Evolutionary conservation across 2,113 vertebrate species (phyloP).

Genomic region (Zosterops lateralis): DNA sequence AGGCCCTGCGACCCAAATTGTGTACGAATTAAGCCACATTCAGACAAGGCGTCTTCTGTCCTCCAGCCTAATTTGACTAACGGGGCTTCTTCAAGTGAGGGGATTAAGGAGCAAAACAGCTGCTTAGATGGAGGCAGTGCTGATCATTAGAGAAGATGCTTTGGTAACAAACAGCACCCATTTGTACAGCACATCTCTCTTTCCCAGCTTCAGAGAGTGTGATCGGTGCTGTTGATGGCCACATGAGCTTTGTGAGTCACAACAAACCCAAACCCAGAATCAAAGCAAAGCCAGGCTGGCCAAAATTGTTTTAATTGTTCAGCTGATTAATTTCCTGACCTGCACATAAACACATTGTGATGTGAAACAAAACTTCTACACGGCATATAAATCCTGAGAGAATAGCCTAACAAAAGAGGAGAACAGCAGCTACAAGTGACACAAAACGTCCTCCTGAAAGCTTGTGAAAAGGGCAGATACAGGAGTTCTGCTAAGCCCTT

Average conservation of each 20-base stretch:
- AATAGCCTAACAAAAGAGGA: slow-evolving; percentile 34
- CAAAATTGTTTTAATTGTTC: slow-evolving; percentile 39
- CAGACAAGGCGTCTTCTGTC: not conserved
- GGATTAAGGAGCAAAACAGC: not conserved
- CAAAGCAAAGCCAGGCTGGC: not conserved
- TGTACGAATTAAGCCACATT: not conserved
- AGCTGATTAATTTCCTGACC: slow-evolving; percentile 55
- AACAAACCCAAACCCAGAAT: not conserved
- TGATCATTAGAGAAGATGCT: not conserved
- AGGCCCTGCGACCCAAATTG: not conserved
- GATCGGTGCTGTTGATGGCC: not conserved
- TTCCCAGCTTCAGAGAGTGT: not conserved
- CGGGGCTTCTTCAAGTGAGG: not conserved
- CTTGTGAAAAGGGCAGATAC: slow-evolving; percentile 10
- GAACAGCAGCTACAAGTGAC: not conserved
- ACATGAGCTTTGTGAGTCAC: not conserved
- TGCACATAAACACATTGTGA: slow-evolving; percentile 37
- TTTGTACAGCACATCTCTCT: not conserved
- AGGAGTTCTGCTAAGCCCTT: slow-evolving; percentile 1
- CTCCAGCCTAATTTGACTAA: not conserved
- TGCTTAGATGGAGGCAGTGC: not conserved
- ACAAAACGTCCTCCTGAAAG: slow-evolving; percentile 21
- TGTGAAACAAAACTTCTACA: slow-evolving; percentile 42
- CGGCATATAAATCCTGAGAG: slow-evolving; percentile 22
- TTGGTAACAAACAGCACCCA: not conserved